Percentiles rank a stretch among this genome's conserved stretches.
Evolutionary conservation across 2,888 invertebrate species (phyloP).

Genomic region (Anaspis maculata): DNA sequence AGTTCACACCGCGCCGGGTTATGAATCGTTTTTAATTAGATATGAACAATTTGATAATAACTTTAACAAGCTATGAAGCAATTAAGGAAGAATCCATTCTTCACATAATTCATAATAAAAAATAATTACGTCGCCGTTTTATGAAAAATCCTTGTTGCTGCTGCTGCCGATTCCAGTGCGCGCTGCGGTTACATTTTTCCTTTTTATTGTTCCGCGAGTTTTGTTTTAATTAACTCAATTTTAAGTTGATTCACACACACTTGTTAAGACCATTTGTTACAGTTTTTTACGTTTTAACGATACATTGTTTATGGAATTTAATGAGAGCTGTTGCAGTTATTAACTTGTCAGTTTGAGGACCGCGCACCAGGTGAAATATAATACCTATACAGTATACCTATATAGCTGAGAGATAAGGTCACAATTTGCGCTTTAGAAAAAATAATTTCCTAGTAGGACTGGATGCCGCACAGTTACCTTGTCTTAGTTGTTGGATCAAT

Average conservation of each 20-base stretch:
- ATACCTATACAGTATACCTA: too few species aligned
- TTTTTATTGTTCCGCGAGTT: conserved; percentile 15
- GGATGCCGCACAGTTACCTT: too few species aligned
- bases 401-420: too few species aligned
- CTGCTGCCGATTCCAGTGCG: too few species aligned
- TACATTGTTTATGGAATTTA: conserved; percentile 22
- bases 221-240: conserved; percentile 21
- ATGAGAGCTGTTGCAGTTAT: conserved; percentile 1
- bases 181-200: too few species aligned
- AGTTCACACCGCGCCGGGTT: conserved; percentile 23
- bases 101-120: conserved; percentile 19
- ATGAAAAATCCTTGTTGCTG: conserved; percentile 8
- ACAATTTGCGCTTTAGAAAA: too few species aligned
- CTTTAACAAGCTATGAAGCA: conserved; percentile 20
- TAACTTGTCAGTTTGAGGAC: conserved; percentile 3
- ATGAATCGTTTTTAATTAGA: conserved; percentile 21
- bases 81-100: conserved; percentile 20
- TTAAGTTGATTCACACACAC: conserved; percentile 21
- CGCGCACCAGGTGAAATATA: too few species aligned
- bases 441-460: too few species aligned
- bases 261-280: conserved; percentile 26
- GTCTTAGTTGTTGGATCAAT: too few species aligned
- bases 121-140: conserved; percentile 14
- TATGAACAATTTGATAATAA: conserved; percentile 23
- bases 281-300: conserved; percentile 28